Base-by-base conservation (phyloP, 2,113 vertebrate genomes). In the Lethenteron camtschaticum region DNA sequence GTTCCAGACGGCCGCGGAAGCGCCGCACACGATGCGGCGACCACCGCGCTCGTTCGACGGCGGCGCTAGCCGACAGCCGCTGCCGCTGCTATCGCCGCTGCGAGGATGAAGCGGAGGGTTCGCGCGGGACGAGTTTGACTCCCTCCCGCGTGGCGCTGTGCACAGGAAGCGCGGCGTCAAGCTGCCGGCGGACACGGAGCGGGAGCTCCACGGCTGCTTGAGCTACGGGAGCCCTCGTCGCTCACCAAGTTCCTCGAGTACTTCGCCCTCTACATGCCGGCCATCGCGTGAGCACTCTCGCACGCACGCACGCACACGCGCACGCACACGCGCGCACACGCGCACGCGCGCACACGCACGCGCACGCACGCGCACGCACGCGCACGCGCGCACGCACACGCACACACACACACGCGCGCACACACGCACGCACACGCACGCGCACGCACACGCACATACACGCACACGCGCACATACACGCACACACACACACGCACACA, bases 211-310 rank as follows among this genome's bases (percentile, higher is more conserved):
- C 14, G 2, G 74, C 1, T 68, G 73, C 8, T 74, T 89, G 9
- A 79, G 82, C 56, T 70, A 85, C 56, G 14, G 77, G 1, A 77
- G 6, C 90, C 94, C 0, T 70, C 72, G 57, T 80, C 74, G 3
- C 85, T 99, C 58, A 80, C 85, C 0, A 20, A 8, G 0, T 99
- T 95, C 78, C 76, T 99, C 69, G 70, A 71, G 24, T 92, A 87
- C 75, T 99, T 99, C 12, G n/a, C 73, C 0, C 69, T 79, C 73
- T 99, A 89, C 81, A 95, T 99, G 90, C 88, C 86, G 1, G 82
- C 79, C 56, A 81, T 99, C 13, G 91, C 88, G 94, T 99, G 79
- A 92, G 87, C 84, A 70, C 20, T 13, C 16, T 14, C 9, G 57
- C 56, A 70, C 12, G 41, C 55, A 13, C 55, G 2, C 20, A 9